Base-by-base conservation (phyloP, 2,797 vertebrate genomes). In the Nannoperca australis region DNA sequence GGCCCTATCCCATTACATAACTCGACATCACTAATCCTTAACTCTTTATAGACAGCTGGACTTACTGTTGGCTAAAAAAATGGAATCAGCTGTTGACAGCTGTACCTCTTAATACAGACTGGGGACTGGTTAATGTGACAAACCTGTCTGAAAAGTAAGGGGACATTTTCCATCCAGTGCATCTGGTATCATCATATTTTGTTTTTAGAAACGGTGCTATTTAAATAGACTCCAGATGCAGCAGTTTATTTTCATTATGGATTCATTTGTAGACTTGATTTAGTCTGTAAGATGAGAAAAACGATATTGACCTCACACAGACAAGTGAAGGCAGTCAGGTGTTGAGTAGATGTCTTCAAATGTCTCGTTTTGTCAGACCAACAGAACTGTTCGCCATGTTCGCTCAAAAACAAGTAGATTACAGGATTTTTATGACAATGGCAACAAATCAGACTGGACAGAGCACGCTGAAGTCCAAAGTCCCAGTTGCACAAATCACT, bases 21-120 rank as follows among this genome's bases (percentile, higher is more conserved):
- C 69, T n/a, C 70, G 66, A 66, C 79, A 76, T 61, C 73, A 56
- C 83, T 87, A 76, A 90, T 86, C 89, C 78, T 32, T 20, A 75
- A 63, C 36, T 69, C 84, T 88, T 84, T 59, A 50, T 9, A 56
- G 70, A 79, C 45, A 27, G 49, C 58, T 17, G 30, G 70, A 83
- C 61, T 75, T 47, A 70, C 34, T 42, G 60, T 7, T 17, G 55
- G 38, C 36, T 70, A 58, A 70, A n/a, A 2, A 70, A 60, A 74
- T 27, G 8, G 45, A 78, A 65, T 78, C 20, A 49, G 13, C 30
- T 58, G 77, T n/a, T 87, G 84, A 84, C 83, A 78, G 83, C 61
- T 85, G 68, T n/a, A 2, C 53, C 45, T 62, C 34, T 51, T 20
- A 53, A 87, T 79, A 20, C 69, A 51, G 63, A 58, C 27, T 11